Conservation (phyloP, 2,113 vertebrate species). For the Salvelinus namaycush region DNA sequence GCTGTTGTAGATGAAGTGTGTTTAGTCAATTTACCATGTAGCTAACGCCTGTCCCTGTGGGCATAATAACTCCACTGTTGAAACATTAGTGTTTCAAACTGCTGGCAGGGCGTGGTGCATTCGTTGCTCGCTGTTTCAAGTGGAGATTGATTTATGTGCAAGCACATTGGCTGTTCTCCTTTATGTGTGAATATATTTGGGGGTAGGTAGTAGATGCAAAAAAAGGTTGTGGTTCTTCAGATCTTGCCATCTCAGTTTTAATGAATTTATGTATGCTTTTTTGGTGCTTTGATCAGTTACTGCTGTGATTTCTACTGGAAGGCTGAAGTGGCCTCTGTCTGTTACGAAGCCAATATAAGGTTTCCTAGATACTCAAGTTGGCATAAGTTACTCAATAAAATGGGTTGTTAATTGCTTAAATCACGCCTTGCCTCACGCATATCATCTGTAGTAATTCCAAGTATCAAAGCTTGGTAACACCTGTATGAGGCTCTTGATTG, state of each 20-base stretch:
- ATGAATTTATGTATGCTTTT: background rate
- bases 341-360: background rate
- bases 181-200: background rate
- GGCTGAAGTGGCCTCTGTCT: background rate
- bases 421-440: background rate
- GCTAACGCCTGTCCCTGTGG: slow-evolving; percentile 32
- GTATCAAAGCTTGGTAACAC: background rate
- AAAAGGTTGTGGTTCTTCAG: background rate
- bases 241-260: background rate
- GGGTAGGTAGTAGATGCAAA: background rate
- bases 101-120: slow-evolving; percentile 26
- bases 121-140: slow-evolving; percentile 7
- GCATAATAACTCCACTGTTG: slow-evolving; percentile 42
- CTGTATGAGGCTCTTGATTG: slow-evolving; percentile 7
- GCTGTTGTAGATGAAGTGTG: slow-evolving; percentile 54
- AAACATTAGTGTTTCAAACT: slow-evolving; percentile 25
- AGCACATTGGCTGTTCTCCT: background rate
- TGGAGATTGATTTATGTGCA: background rate
- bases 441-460: background rate
- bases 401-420: too few relatives aligned
- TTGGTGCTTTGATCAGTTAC: background rate
- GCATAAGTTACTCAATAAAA: background rate
- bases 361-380: background rate
- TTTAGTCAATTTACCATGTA: slow-evolving; percentile 25
- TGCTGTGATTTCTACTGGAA: background rate